phyloP scores from a whole-genome alignment of 2,797 vertebrate genomes.

The Hirundo rustica region DNA sequence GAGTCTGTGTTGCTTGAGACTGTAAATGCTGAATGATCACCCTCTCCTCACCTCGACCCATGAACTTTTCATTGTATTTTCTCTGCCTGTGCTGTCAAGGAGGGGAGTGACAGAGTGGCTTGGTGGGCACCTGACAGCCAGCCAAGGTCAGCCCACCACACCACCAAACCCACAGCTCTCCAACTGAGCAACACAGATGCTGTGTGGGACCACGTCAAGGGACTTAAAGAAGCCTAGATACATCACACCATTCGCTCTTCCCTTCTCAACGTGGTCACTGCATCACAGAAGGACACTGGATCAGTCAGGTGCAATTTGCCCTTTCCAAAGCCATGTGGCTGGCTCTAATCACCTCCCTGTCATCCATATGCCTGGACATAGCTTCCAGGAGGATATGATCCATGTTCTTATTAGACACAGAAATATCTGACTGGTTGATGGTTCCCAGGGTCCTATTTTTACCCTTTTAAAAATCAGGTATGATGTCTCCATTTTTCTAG shows the following conservation, averaged over 20 bases:
- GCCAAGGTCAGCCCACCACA: neutral
- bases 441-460: neutral
- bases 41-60: neutral
- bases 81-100: neutral
- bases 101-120: neutral
- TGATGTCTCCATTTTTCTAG: neutral
- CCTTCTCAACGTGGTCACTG: rapidly evolving
- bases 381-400: neutral
- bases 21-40: neutral
- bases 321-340: neutral
- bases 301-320: neutral
- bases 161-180: neutral
- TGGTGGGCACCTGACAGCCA: neutral
- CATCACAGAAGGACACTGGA: neutral
- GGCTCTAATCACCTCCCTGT: neutral
- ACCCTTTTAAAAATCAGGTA: neutral
- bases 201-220: neutral
- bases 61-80: neutral
- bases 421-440: neutral
- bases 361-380: neutral
- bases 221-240: neutral
- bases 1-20: neutral
- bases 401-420: neutral
- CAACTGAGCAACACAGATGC: neutral
- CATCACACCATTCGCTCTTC: neutral